A percentile compares a stretch with the other conserved stretches of the same genome.
Evolutionary conservation across 2,113 vertebrate genomes (phyloP).

Genomic region (Bambusicola thoracicus): DNA sequence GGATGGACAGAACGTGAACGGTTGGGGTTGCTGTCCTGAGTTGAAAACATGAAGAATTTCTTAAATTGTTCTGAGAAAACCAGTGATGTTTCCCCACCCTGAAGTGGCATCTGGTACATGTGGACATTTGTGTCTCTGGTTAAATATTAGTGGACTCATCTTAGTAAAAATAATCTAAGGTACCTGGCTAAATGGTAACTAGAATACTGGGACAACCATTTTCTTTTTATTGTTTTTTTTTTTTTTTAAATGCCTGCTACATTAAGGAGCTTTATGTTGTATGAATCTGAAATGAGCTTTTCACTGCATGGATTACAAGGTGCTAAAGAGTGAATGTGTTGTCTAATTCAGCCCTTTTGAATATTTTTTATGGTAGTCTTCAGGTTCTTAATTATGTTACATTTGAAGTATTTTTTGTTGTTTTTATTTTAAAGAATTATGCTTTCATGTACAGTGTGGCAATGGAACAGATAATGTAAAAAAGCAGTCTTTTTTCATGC

Average conservation of each 20-base stretch:
- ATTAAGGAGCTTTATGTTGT: not conserved
- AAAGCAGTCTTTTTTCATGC: not conserved
- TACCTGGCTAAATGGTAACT: not conserved
- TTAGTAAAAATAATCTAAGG: not conserved
- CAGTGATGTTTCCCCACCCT: not conserved
- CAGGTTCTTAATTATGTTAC: not conserved
- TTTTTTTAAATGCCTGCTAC: not conserved
- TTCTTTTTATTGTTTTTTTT: not conserved
- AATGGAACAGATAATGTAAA: not conserved
- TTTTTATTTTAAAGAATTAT: not conserved
- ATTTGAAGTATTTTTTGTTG: not conserved
- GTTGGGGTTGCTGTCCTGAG: not conserved
- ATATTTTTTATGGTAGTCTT: not conserved
- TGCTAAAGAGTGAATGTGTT: not conserved
- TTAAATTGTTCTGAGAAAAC: not conserved
- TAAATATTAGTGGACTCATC: not conserved
- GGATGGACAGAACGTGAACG: not conserved
- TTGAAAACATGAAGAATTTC: not conserved
- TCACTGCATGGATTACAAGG: not conserved
- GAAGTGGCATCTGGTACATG: not conserved
- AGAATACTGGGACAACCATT: not conserved
- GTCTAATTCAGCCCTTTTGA: not conserved
- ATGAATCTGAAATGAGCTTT: not conserved
- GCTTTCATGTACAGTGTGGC: not conserved
- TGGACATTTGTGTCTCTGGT: not conserved